Base-by-base conservation (phyloP, 2,888 invertebrate genomes). In the Dynastes hyllus region DNA sequence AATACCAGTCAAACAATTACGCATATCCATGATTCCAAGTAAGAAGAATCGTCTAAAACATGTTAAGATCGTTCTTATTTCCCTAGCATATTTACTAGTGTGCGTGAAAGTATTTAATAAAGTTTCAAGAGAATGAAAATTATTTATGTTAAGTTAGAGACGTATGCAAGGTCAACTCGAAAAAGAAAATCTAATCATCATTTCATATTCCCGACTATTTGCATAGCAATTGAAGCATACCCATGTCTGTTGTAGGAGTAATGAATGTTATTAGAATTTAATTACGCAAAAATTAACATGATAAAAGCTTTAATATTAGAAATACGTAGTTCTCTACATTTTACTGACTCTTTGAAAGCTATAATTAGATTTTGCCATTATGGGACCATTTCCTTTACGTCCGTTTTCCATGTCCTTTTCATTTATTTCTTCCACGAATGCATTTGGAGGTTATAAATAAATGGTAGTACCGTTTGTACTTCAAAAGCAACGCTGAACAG, bases 251-350 rank as follows among this genome's bases (percentile, higher is more conserved):
- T 55, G 13, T 55, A 55, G 13, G 16, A n/a, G 16, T n/a, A n/a
- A 55, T 55, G 55, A 55, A 16, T 11, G 55, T 55, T 55, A 55
- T 55, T 55, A n/a, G 55, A 55, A 55, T 55, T 55, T 55, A 55
- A 55, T 55, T 55, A 55, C 55, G 1, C n/a, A 55, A 55, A 55
- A 55, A 55, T 55, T 55, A 55, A 13, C 55, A 55, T 55, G 16
- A 55, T 55, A 55, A 55, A 55, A 55, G 55, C 55, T n/a, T 55
- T 55, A 55, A 55, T 55, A 22, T 45, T n/a, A 55, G 16, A 55
- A 55, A 55, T 8, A 16, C 22, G 55, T 55, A 55, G 55, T 55
- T 55, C 55, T 55, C 16, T 55, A 22, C 55, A 55, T 55, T 55
- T 55, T 55, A 55, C 22, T n/a, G 55, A 55, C 4, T n/a, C n/a